Evolutionary conservation across 2,888 invertebrate genomes (phyloP).

Genomic region (Kuschelorhynchus macadamiae): DNA sequence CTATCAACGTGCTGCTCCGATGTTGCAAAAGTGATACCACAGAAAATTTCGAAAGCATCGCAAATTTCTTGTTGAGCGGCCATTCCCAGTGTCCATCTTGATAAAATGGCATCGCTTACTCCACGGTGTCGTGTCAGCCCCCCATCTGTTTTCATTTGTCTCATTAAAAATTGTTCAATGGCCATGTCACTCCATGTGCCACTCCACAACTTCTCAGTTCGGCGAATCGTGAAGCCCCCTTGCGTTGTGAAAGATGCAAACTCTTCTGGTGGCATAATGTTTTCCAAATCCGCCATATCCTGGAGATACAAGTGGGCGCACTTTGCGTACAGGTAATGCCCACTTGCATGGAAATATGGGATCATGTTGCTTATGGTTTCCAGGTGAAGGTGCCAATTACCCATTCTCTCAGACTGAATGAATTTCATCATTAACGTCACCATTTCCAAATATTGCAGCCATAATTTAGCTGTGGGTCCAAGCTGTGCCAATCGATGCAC

Average conservation of each 20-base stretch:
- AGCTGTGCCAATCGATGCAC: too few relatives aligned
- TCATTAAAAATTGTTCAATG: too few relatives aligned
- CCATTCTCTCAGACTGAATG: neutral
- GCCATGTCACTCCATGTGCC: too few relatives aligned
- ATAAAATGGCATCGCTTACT: constrained; percentile 1
- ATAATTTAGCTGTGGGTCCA: too few relatives aligned
- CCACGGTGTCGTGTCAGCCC: neutral
- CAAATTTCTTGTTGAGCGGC: constrained; percentile 2
- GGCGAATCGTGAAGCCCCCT: too few relatives aligned
- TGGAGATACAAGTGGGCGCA: neutral
- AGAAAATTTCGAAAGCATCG: neutral
- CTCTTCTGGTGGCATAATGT: too few relatives aligned
- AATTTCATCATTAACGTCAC: constrained; percentile 3
- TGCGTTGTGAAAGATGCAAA: too few relatives aligned
- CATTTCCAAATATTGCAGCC: too few relatives aligned
- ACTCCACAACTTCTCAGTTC: too few relatives aligned
- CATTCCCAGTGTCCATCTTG: neutral
- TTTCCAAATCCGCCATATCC: neutral
- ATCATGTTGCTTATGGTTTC: constrained; percentile 11
- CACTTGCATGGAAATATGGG: constrained; percentile 2
- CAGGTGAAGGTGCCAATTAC: constrained; percentile 15
- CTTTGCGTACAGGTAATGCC: neutral
- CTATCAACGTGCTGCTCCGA: too few relatives aligned
- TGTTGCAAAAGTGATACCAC: too few relatives aligned
- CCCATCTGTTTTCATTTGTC: too few relatives aligned